Evolutionary conservation across 2,113 vertebrate genomes (phyloP), one percentile per base, ranked within the genome.

Genomic region (Cettia cetti): DNA sequence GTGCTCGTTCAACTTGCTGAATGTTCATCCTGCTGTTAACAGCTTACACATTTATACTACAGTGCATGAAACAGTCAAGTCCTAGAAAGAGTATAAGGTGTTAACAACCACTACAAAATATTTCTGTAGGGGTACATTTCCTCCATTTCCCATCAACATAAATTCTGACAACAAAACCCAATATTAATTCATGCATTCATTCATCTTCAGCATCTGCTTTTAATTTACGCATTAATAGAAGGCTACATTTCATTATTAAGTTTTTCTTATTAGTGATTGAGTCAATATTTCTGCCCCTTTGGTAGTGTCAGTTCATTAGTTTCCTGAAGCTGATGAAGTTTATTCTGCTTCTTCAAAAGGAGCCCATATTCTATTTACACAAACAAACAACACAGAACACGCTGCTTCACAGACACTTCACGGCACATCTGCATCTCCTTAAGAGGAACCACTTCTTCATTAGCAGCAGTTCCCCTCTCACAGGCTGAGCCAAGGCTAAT

Each of bases 51-150:
- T 97, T 97, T 96, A 80, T 96, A 95, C 92, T 95, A 49, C 10
- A 81, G 95, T n/a, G 77, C 84, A 68, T 44, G 93, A 93, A 96
- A 96, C 78, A 83, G 89, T 19, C 71, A 89, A 95, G 81, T 54
- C 92, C 70, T 75, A 93, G 94, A 94, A 97, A 95, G 97, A 96
- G 92, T 82, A 75, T 96, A 97, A 98, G 97, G 97, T 97, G 98
- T 98, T 98, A 98, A 98, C 97, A 97, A 96, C 97, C 65, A 13
- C 91, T 96, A 97, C 96, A 97, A 97, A 98, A 96, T 97, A 97
- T 91, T 98, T 97, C 96, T 96, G 95, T 87, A 97, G 96, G 96
- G 95, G 83, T 95, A 97, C 95, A 96, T 97, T 98, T 97, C 97
- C 97, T 98, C 96, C 87, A 84, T 95, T 98, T 98, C 97, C 97